A percentile compares a stretch with the other conserved stretches of the same genome.
These are phyloP conservation scores for Amphiprion ocellaris DNA, from an alignment of 2,113 vertebrate genomes.

Conservation along the genomic window DNA sequence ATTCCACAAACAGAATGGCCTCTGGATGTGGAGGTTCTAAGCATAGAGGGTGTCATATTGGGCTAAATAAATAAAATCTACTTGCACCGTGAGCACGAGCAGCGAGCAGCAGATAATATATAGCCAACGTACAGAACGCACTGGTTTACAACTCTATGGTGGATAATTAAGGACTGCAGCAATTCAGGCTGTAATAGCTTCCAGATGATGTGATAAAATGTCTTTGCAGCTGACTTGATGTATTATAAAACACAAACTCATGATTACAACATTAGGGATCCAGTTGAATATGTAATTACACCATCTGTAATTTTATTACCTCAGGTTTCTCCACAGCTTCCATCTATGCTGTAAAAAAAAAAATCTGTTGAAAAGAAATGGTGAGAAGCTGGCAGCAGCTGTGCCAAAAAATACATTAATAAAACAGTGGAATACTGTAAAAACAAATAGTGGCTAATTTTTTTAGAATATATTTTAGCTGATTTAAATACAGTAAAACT, in stretches of 20 bases:
- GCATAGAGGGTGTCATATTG: neutral
- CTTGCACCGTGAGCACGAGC: neutral
- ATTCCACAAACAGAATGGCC: neutral
- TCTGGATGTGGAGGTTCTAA: neutral
- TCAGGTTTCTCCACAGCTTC: neutral
- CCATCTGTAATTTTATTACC: conserved; percentile 35
- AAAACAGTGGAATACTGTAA: no score
- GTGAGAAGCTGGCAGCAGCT: no score
- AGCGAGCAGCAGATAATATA: conserved; percentile 26
- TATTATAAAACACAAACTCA: conserved; percentile 33
- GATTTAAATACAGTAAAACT: no score
- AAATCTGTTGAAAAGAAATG: no score
- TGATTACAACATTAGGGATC: conserved; percentile 20
- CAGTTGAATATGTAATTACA: conserved; percentile 39
- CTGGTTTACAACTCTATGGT: conserved; percentile 37
- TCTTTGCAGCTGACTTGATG: conserved; percentile 29
- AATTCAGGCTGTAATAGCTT: conserved; percentile 45
- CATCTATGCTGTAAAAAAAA: neutral
- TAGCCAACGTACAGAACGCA: conserved; percentile 14
- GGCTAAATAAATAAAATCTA: neutral
- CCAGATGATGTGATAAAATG: conserved; percentile 54
- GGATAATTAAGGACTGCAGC: conserved; percentile 46
- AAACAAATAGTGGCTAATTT: no score
- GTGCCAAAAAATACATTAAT: no score
- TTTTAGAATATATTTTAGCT: no score